Evolutionary conservation across 2,797 vertebrate species (phyloP), one percentile per base, ranked within the genome.

Genomic region (Notolabrus celidotus): DNA sequence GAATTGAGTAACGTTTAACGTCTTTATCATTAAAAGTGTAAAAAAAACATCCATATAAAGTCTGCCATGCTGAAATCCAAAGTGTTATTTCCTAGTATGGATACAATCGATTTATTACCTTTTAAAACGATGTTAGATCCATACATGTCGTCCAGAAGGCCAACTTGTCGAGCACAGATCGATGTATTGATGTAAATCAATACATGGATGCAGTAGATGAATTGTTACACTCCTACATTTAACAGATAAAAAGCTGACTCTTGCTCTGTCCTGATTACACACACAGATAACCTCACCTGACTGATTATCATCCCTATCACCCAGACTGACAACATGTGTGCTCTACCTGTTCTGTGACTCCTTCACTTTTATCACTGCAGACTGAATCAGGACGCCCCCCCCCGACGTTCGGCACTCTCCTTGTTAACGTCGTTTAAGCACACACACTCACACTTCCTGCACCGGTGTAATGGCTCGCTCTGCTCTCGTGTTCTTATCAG

Each of bases 401-500:
- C 22, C 25, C 53, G 55, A 71, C 51, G 47, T 43, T 34, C 45
- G 51, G 49, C 51, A 38, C 67, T 80, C 38, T 51, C 34, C 53
- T 69, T 50, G 22, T 71, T 66, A 51, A 29, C 1, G 14, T 54
- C 43, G 19, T 75, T 67, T 47, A 51, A 61, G 53, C 60, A 43
- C 56, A 43, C 59, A 75, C 46, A 43, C 70, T 74, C 65, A 46
- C 12, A 2, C 61, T 47, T 42, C 54, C 72, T 69, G 39, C 34
- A 19, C 63, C 29, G 22, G 33, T 68, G 66, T 69, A 76, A 74
- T 69, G 63, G 57, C 70, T 53, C 19, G 57, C 45, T 68, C 63
- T 62, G 39, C 67, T 58, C 55, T 67, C 16, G 7, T 55, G 60
- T 65, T 80, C 72, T 83, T 88, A 84, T 86, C 85, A 73, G 45